These are phyloP conservation scores for Oscheius onirici DNA, from an alignment of 2,888 invertebrate species.

Conservation along the genomic window DNA sequence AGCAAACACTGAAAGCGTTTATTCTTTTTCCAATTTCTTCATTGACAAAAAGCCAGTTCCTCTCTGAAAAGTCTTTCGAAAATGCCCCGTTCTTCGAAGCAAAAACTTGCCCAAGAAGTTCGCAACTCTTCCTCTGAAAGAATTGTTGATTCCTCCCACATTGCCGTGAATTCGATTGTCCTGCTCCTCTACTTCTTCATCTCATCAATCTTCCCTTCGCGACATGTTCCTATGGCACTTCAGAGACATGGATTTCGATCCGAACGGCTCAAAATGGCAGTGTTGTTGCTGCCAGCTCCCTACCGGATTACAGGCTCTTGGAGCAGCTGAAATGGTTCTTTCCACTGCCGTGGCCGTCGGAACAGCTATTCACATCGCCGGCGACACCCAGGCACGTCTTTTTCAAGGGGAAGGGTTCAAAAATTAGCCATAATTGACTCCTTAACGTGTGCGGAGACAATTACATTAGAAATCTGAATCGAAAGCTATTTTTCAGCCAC, in stretches of 20 bases:
- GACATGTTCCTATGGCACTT: conserved; percentile 5
- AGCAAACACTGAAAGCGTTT: too few species aligned
- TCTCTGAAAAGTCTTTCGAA: too few species aligned
- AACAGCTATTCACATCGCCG: conserved; percentile 43
- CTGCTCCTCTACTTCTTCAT: conserved; percentile 17
- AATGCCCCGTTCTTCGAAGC: too few species aligned
- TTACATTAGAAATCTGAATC: too few species aligned
- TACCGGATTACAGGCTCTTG: conserved; percentile 50
- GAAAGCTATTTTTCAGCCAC: conserved; percentile 7
- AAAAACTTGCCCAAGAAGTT: not conserved
- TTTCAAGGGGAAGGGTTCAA: not conserved
- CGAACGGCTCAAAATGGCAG: conserved; percentile 64
- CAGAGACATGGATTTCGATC: conserved; percentile 65
- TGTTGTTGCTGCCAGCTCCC: conserved; percentile 65
- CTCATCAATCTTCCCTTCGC: conserved; percentile 2
- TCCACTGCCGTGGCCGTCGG: conserved; percentile 42
- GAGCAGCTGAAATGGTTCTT: conserved; percentile 40
- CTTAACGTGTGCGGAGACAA: not conserved
- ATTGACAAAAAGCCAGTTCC: too few species aligned
- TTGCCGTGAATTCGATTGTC: conserved; percentile 26
- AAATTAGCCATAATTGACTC: not conserved
- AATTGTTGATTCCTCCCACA: conserved; percentile 26
- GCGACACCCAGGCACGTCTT: conserved; percentile 5
- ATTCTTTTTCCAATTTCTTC: too few species aligned
- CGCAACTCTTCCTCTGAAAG: not conserved